These are phyloP conservation scores for Platycheirus rosarum DNA, from an alignment of 2,888 invertebrate genomes.

Conservation along the genomic window DNA sequence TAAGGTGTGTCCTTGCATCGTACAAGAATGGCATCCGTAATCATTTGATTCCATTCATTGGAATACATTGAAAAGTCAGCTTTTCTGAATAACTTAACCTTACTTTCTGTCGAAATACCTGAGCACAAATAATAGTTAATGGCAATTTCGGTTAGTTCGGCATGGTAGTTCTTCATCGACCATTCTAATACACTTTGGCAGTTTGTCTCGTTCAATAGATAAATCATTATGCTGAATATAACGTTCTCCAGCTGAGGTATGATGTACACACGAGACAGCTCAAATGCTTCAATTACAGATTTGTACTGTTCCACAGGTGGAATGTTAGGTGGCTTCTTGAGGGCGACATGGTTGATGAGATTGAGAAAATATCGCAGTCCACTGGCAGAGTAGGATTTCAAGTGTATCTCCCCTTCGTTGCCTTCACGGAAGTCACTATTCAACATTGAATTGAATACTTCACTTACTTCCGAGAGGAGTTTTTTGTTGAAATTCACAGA, in stretches of 20 bases:
- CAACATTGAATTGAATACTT: constrained; percentile 82
- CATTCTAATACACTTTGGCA: constrained; percentile 81
- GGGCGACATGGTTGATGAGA: constrained; percentile 78
- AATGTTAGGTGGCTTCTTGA: constrained; percentile 75
- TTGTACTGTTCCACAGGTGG: constrained; percentile 78
- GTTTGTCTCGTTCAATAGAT: constrained; percentile 78
- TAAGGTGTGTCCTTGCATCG: constrained; percentile 76
- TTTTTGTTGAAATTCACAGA: constrained; percentile 79
- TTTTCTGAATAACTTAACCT: constrained; percentile 79
- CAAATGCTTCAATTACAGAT: constrained; percentile 81
- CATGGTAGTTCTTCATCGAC: constrained; percentile 81
- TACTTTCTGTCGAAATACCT: constrained; percentile 77
- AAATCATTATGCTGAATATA: constrained; percentile 78
- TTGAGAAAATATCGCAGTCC: constrained; percentile 82
- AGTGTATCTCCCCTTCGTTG: constrained; percentile 80
- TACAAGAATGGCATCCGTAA: constrained; percentile 80
- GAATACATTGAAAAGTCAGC: constrained; percentile 81
- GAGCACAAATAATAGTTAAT: constrained; percentile 82
- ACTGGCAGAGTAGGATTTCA: constrained; percentile 79
- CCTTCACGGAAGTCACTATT: constrained; percentile 82
- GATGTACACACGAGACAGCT: constrained; percentile 82
- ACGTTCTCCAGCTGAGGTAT: constrained; percentile 80
- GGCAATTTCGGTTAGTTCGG: constrained; percentile 80
- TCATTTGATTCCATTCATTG: constrained; percentile 82
- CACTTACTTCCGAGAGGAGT: constrained; percentile 80